These are phyloP conservation scores for Pheucticus melanocephalus DNA, from an alignment of 2,113 vertebrate species.

Conservation along the genomic window DNA sequence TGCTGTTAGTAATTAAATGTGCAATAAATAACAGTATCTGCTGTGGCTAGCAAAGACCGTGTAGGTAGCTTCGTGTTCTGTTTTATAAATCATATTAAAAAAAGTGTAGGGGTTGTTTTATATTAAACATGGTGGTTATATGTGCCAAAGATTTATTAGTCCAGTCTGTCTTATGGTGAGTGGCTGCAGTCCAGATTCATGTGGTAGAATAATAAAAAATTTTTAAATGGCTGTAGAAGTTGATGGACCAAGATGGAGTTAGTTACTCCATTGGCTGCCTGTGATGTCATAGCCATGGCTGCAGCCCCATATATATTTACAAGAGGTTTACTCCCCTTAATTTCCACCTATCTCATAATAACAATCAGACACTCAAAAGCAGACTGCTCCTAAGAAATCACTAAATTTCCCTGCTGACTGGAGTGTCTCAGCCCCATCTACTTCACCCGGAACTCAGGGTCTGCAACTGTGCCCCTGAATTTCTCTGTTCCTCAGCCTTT, in stretches of 20 bases:
- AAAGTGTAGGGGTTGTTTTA: slow-evolving; percentile 34
- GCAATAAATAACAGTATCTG: slow-evolving; percentile 31
- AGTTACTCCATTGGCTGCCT: slow-evolving; percentile 19
- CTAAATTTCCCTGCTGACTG: not conserved
- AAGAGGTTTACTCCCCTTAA: slow-evolving; percentile 36
- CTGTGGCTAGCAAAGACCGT: not conserved
- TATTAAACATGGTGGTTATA: slow-evolving; percentile 52
- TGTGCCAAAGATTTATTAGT: slow-evolving; percentile 68
- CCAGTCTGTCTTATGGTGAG: slow-evolving; percentile 50
- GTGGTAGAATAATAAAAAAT: slow-evolving; percentile 53
- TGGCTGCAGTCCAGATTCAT: slow-evolving; percentile 65
- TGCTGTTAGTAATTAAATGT: slow-evolving; percentile 52
- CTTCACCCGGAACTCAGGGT: not conserved
- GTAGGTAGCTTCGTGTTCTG: slow-evolving; percentile 52
- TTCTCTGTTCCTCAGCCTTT: not conserved
- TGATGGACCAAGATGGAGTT: slow-evolving; percentile 50
- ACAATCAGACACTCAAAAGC: not conserved
- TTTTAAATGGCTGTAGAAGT: slow-evolving; percentile 51
- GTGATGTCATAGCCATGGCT: slow-evolving; percentile 45
- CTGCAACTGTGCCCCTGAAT: not conserved
- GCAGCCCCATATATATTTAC: slow-evolving; percentile 20
- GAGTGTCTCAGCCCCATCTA: not conserved
- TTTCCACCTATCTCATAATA: slow-evolving; percentile 4
- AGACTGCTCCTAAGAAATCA: not conserved
- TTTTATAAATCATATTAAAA: slow-evolving; percentile 60